Evolutionary conservation across 2,797 vertebrate species (phyloP).

Genomic region (Tapera naevia): DNA sequence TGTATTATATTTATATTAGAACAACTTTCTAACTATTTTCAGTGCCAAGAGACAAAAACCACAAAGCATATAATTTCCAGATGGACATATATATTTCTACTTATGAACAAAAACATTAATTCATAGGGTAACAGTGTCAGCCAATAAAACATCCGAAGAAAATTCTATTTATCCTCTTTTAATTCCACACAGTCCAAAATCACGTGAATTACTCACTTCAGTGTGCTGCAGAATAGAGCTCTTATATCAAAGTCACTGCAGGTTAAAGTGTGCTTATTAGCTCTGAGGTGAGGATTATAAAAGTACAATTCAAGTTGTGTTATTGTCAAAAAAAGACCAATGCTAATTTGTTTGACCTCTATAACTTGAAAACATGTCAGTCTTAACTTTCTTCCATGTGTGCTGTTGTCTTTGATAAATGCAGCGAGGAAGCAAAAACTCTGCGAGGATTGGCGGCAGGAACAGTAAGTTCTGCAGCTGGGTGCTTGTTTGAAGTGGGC

Average conservation of each 20-base stretch:
- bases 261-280: conserved; percentile 38
- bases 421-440: too few relatives aligned
- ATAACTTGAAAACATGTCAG: neutral
- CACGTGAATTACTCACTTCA: neutral
- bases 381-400: neutral
- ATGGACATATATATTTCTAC: neutral
- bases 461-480: too few relatives aligned
- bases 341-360: conserved; percentile 2
- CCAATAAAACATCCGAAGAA: neutral
- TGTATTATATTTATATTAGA: neutral
- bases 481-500: too few relatives aligned
- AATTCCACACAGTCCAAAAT: neutral
- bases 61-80: neutral
- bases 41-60: neutral
- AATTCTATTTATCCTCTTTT: neutral
- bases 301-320: neutral
- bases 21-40: neutral
- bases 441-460: too few relatives aligned
- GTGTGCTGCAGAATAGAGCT: neutral
- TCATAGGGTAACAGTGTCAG: neutral
- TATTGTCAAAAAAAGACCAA: neutral
- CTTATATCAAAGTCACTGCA: neutral
- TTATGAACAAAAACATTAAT: neutral
- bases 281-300: neutral
- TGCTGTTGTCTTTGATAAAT: neutral